phyloP scores from a whole-genome alignment of 2,113 vertebrate species.

The Fulmarus glacialis region DNA sequence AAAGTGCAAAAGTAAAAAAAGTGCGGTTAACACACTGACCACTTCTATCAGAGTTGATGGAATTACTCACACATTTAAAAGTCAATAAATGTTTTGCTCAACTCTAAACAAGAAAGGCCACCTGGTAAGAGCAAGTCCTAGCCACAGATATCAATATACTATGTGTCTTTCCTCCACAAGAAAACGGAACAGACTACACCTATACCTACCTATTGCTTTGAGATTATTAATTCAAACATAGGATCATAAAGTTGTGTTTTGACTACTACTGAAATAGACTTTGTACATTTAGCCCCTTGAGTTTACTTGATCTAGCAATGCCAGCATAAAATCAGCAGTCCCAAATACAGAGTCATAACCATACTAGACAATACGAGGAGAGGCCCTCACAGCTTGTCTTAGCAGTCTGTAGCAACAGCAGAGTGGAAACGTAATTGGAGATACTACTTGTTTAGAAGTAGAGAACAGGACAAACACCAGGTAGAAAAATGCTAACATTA shows the following conservation, averaged over 20 bases:
- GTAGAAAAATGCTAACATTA: neutral
- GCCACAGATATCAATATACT: neutral
- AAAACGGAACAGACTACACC: neutral
- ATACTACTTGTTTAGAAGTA: neutral
- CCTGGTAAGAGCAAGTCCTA: accelerated
- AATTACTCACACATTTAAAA: neutral
- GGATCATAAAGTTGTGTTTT: neutral
- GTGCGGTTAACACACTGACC: neutral
- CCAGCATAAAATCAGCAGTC: neutral
- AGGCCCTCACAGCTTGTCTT: neutral
- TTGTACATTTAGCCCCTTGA: neutral
- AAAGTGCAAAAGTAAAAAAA: neutral
- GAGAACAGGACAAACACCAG: neutral
- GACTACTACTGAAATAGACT: neutral
- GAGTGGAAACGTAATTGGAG: neutral
- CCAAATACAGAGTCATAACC: accelerated
- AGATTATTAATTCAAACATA: neutral
- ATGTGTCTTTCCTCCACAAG: neutral
- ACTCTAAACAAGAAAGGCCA: neutral
- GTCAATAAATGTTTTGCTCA: neutral
- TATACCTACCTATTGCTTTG: neutral
- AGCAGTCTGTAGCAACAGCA: neutral
- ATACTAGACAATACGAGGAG: accelerated
- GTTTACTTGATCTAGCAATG: neutral
- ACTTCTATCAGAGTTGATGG: neutral